Evolutionary conservation across 2,797 vertebrate genomes (phyloP), one percentile per base, ranked within the genome.

Genomic region (Phaenicophaeus curvirostris): DNA sequence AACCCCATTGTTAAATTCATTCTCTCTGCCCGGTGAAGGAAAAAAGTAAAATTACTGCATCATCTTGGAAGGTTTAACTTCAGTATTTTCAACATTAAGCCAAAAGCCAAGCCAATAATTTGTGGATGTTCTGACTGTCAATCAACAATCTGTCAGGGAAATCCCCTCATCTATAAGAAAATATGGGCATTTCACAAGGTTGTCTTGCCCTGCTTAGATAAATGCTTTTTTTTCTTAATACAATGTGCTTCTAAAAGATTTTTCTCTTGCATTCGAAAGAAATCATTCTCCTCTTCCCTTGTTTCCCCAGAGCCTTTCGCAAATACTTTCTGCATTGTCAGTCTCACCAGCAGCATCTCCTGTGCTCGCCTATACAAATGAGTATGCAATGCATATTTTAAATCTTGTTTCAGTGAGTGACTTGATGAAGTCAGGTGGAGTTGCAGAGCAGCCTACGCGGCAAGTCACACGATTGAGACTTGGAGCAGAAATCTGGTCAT

Each of bases 401-500:
- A 48, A 48, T 48, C 35, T 39, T 3, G 9, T 76, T 76, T 69
- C 53, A 37, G 63, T 15, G 33, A 8, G 13, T 19, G 19, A 7
- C 48, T 54, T 3, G n/a, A 50, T 2, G 2, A 31, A 37, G 39
- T 57, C 80, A 28, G 65, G 73, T 2, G 0, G 77, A 41, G 37
- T 15, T 33, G 48, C 3, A 11, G 67, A 74, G 63, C 88, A 87
- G 59, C 85, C 74, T 81, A 9, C 0, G 0, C 1, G 5, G 83
- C 75, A 83, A 63, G 46, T 54, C 44, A 42, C 44, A 55, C n/a
- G 57, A 6, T 1, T 30, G 86, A 92, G 89, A 23, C 61, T 42
- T 27, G 72, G 65, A 69, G 88, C 24, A 80, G 92, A 96, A 92
- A 95, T 89, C 85, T 95, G 95, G 94, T 90, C 69, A 4, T 73